Conservation (phyloP, 2,113 vertebrate species). For the Ptyas mucosa region DNA sequence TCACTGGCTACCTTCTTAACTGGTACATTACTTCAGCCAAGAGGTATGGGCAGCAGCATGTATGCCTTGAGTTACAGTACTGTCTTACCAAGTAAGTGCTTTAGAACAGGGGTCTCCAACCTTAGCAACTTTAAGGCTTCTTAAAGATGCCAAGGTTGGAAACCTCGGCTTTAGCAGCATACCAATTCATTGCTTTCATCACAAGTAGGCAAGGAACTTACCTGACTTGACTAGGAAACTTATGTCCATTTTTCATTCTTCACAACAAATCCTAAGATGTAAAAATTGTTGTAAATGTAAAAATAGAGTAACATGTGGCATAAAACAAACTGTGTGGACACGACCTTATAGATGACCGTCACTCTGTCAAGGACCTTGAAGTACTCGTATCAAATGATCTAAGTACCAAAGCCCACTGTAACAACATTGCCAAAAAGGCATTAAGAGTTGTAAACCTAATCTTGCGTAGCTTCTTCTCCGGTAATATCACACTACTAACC, state of each 20-base stretch:
- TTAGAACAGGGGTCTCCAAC: not conserved
- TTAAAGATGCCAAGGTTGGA: too few relatives aligned
- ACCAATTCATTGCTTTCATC: not conserved
- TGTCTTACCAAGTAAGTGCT: not conserved
- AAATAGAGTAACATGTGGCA: not conserved
- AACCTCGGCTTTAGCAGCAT: not conserved
- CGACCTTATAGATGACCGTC: too few relatives aligned
- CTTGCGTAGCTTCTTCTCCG: too few relatives aligned
- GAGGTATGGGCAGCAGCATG: not conserved
- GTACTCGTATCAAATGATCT: too few relatives aligned
- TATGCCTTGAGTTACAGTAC: too few relatives aligned
- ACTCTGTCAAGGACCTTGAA: too few relatives aligned
- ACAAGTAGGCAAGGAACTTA: not conserved
- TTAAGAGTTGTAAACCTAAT: too few relatives aligned
- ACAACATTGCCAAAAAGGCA: too few relatives aligned
- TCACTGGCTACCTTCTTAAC: constrained; percentile 3
- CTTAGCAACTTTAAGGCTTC: too few relatives aligned
- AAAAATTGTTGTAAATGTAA: not conserved
- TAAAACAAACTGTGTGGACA: not conserved
- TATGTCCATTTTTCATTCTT: not conserved
- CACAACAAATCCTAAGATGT: not conserved
- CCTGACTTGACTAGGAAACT: not conserved
- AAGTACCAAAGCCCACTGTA: too few relatives aligned
- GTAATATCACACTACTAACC: too few relatives aligned
- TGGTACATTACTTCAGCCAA: not conserved